phyloP scores from a whole-genome alignment of 1,140 invertebrate genomes.

The Drosophila baimaii region DNA sequence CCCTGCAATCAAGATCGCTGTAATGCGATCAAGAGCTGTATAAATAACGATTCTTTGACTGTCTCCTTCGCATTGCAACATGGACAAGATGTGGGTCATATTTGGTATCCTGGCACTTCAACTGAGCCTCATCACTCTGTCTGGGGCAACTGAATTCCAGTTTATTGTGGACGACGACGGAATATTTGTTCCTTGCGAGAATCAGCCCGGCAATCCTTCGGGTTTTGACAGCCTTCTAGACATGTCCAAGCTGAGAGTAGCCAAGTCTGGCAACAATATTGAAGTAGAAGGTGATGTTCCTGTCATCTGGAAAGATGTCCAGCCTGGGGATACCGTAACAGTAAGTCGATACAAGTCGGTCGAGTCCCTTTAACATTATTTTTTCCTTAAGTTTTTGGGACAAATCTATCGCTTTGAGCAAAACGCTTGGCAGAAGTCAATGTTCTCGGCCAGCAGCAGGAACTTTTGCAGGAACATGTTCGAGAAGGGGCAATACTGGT shows the following conservation, averaged over 20 bases:
- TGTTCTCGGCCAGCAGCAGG: background rate
- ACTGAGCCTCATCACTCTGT: background rate
- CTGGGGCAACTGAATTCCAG: constrained; percentile 1
- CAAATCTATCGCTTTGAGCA: background rate
- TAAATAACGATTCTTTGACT: background rate
- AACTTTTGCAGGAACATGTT: constrained; percentile 29
- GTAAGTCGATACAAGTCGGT: background rate
- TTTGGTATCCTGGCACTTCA: background rate
- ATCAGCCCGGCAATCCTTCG: background rate
- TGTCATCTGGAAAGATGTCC: constrained; percentile 1
- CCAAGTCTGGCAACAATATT: background rate
- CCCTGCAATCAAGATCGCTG: background rate
- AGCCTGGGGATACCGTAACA: constrained; percentile 4
- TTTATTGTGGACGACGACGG: constrained; percentile 9
- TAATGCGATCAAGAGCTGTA: background rate
- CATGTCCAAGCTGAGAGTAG: background rate
- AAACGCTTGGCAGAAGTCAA: constrained; percentile 14
- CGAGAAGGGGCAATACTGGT: constrained; percentile 12
- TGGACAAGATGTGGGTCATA: constrained; percentile 6
- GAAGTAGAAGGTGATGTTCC: background rate
- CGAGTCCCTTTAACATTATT: no score
- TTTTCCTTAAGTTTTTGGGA: background rate
- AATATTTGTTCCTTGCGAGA: background rate
- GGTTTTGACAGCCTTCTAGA: background rate
- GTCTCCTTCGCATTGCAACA: background rate